Percentiles rank a stretch among this genome's conserved stretches.
Evolutionary conservation across 2,888 invertebrate genomes (phyloP).

Genomic region (Dromius quadrimaculatus): DNA sequence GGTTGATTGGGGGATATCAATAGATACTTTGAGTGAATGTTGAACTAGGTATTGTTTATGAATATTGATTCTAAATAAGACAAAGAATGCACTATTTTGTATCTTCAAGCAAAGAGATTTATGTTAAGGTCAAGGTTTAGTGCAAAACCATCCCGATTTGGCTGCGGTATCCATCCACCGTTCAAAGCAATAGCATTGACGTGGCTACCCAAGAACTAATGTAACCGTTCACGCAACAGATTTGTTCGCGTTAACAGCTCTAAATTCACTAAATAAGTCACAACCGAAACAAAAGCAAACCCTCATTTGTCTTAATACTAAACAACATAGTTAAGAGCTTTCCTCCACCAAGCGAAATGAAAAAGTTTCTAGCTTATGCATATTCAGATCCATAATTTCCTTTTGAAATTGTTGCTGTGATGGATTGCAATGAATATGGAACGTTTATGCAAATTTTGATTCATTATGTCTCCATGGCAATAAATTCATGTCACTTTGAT

Average conservation of each 20-base stretch:
- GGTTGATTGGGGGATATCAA: too few relatives aligned
- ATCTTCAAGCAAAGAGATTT: not conserved
- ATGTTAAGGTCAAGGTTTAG: conserved; percentile 18
- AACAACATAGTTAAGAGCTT: conserved; percentile 19
- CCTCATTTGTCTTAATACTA: conserved; percentile 31
- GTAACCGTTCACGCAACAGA: conserved; percentile 38
- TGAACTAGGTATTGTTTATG: too few relatives aligned
- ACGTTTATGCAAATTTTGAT: conserved; percentile 29
- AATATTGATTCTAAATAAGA: too few relatives aligned
- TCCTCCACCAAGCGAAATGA: not conserved
- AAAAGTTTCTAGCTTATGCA: conserved; percentile 8
- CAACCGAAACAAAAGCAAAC: conserved; percentile 11
- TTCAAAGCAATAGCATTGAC: not conserved
- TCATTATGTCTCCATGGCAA: conserved; percentile 6
- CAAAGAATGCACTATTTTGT: too few relatives aligned
- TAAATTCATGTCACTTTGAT: too few relatives aligned
- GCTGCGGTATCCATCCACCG: not conserved
- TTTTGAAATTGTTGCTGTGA: not conserved
- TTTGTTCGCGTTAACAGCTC: conserved; percentile 44
- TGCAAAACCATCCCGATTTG: conserved; percentile 14
- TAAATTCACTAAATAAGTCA: conserved; percentile 41
- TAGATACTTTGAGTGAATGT: too few relatives aligned
- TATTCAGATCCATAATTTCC: conserved; percentile 23
- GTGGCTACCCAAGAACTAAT: conserved; percentile 28
- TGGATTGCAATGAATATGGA: conserved; percentile 15